phyloP scores from a whole-genome alignment of 2,113 vertebrate species.

The Gavia stellata region DNA sequence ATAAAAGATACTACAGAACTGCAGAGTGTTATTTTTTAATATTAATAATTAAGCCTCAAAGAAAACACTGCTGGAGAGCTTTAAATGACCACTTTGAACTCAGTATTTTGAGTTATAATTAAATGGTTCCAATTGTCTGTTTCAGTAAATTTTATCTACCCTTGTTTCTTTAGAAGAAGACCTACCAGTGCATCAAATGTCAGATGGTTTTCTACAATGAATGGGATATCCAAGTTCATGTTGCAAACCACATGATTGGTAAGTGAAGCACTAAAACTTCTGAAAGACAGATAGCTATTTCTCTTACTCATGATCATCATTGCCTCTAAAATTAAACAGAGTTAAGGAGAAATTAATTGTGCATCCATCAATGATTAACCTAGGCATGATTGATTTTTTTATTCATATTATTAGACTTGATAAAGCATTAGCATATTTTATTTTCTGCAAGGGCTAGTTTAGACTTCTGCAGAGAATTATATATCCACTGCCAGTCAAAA shows the following conservation, averaged over 20 bases:
- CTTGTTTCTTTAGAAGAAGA: slow-evolving; percentile 92
- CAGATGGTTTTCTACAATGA: slow-evolving; percentile 99
- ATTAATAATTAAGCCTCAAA: slow-evolving; percentile 2
- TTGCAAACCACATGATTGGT: slow-evolving; percentile 99
- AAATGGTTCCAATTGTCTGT: background rate
- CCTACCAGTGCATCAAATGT: slow-evolving; percentile 99
- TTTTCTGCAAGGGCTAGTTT: slow-evolving; percentile 82
- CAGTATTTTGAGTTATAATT: background rate
- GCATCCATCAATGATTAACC: slow-evolving; percentile 71
- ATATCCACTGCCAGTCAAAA: slow-evolving; percentile 77
- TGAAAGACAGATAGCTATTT: slow-evolving; percentile 49
- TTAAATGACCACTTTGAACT: background rate
- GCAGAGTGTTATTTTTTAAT: background rate
- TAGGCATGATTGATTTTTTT: slow-evolving; percentile 72
- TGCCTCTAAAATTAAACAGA: slow-evolving; percentile 73
- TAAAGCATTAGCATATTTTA: slow-evolving; percentile 74
- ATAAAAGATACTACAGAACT: background rate
- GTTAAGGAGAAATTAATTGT: slow-evolving; percentile 79
- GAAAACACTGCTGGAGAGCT: slow-evolving; percentile 5
- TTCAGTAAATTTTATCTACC: slow-evolving; percentile 67
- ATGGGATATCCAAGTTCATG: slow-evolving; percentile 99
- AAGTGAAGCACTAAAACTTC: slow-evolving; percentile 74
- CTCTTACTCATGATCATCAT: slow-evolving; percentile 60
- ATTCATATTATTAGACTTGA: slow-evolving; percentile 72
- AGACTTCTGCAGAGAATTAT: slow-evolving; percentile 79